Percentiles rank a stretch among this genome's conserved stretches.
phyloP scores from a whole-genome alignment of 2,113 vertebrate genomes.

The Cyanoramphus novaezelandiae region DNA sequence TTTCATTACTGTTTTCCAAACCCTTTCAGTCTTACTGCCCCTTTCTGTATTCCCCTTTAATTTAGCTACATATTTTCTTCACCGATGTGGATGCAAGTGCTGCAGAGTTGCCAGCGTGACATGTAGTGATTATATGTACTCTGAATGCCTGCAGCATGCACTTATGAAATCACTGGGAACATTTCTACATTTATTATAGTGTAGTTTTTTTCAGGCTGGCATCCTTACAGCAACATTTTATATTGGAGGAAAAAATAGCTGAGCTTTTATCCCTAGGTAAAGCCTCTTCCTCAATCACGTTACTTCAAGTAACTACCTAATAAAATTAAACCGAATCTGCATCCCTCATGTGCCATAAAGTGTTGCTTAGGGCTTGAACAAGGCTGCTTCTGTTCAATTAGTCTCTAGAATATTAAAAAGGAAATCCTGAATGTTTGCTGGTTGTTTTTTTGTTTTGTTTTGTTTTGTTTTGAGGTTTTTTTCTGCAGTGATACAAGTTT shows the following conservation, averaged over 20 bases:
- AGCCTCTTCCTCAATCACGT: not conserved
- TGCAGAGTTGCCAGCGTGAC: fast-evolving
- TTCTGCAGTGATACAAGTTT: not conserved
- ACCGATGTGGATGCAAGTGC: not conserved
- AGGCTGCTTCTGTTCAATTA: not conserved
- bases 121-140: not conserved
- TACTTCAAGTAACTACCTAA: not conserved
- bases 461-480: not conserved
- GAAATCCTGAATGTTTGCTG: not conserved
- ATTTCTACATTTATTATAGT: not conserved
- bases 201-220: not conserved
- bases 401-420: not conserved
- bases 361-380: not conserved
- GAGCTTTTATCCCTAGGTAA: conserved; percentile 5
- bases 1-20: not conserved
- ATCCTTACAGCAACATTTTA: not conserved
- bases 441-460: too few species aligned
- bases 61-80: not conserved
- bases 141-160: not conserved
- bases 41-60: not conserved
- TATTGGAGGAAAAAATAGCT: not conserved
- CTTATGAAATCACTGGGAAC: not conserved
- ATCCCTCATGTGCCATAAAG: not conserved
- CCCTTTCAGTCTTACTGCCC: not conserved
- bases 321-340: not conserved